Evolutionary conservation across 2,797 vertebrate genomes (phyloP), one percentile per base, ranked within the genome.

Genomic region (Euthynnus affinis): DNA sequence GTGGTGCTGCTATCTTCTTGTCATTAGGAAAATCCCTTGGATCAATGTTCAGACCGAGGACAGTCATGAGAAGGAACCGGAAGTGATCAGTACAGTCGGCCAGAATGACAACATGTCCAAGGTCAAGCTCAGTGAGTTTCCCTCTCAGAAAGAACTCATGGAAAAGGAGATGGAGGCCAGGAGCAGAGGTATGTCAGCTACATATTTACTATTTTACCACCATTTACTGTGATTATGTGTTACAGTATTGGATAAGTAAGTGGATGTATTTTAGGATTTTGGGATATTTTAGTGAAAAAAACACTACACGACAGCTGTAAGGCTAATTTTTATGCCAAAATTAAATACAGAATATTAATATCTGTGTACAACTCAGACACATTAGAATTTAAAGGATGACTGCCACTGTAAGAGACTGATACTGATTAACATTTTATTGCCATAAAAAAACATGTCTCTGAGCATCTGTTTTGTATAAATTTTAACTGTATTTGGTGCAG

Each of bases 31-130:
- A 97, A 98, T 99, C 81, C 98, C 98, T 9, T 98, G 98, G 97
- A 96, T 99, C 89, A 98, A 98, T 48, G 96, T 98, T 74, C 97
- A 99, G 91, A 96, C 98, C 10, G 98, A 99, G 88, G 97, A 99
- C 79, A 97, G 96, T 74, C 97, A 98, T 1, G 97, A 99, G 88
- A 99, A 99, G 87, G 97, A 98, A 53, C 96, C 97, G 2, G 98
- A 99, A 84, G 97, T 98, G 96, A 99, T 99, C 82, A 97, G 96
- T 66, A 96, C 97, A 8, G 97, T 98, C 34, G 96, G 96, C 88
- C 97, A 97, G 94, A 97, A 95, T 67, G 96, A 98, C 92, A 96
- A 93, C 56, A 91, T 92, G 89, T 86, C 92, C 58, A 94, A 94
- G 70, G 89, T 93, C 63, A 94, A 93, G 81, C 90, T 93, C 79